These are phyloP conservation scores for Chaetops frenatus DNA, from an alignment of 2,113 vertebrate species.

Conservation along the genomic window DNA sequence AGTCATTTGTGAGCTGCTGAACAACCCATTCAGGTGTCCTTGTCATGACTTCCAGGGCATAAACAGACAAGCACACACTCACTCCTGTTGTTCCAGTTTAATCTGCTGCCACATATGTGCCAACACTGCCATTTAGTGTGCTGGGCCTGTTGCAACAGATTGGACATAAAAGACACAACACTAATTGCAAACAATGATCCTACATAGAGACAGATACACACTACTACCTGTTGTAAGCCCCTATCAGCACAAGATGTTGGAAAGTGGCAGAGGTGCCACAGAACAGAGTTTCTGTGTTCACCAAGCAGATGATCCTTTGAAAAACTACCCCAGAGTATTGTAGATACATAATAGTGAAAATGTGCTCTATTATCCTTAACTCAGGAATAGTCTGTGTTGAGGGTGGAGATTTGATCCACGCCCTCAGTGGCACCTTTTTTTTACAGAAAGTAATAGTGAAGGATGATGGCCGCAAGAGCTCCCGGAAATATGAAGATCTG, in stretches of 20 bases:
- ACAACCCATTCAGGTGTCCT: neutral
- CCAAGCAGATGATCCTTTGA: neutral
- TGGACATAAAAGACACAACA: neutral
- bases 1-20: neutral
- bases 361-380: neutral
- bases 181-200: neutral
- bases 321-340: neutral
- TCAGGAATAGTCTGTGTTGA: neutral
- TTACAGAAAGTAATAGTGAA: neutral
- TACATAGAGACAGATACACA: neutral
- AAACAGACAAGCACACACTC: neutral
- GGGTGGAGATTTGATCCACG: neutral
- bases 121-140: neutral
- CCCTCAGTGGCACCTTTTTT: neutral
- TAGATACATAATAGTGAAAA: neutral
- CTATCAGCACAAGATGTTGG: neutral
- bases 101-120: neutral
- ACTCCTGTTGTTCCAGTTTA: neutral
- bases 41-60: neutral
- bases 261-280: neutral
- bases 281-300: neutral
- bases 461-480: neutral
- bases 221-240: fast-evolving
- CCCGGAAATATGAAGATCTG: neutral
- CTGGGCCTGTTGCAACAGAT: neutral